These are phyloP conservation scores for Raillietiella orientalis DNA, from an alignment of 2,888 invertebrate species.

Conservation along the genomic window DNA sequence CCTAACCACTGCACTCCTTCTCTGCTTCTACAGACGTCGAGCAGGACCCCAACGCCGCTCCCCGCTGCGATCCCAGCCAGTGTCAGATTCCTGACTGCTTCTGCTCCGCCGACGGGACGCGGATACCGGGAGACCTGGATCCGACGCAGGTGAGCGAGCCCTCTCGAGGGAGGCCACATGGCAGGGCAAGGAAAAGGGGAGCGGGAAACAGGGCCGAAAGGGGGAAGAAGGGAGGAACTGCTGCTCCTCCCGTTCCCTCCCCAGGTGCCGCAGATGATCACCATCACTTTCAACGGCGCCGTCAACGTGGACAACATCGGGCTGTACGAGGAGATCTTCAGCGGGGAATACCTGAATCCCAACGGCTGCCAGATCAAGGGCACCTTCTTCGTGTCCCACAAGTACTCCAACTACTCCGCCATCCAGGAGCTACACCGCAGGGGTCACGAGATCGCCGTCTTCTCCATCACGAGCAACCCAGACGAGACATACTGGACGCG, in stretches of 20 bases:
- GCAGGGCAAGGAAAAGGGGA: too few species aligned
- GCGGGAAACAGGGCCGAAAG: too few species aligned
- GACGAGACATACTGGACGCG: slow-evolving; percentile 65
- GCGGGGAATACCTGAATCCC: slow-evolving; percentile 10
- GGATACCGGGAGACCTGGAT: slow-evolving; percentile 11
- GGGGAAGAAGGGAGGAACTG: too few species aligned
- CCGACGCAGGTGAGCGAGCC: too few species aligned
- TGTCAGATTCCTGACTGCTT: slow-evolving; percentile 12
- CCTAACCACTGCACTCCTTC: too few species aligned
- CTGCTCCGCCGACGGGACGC: slow-evolving; percentile 12
- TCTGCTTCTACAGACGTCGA: slow-evolving; percentile 9
- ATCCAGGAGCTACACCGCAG: slow-evolving; percentile 18
- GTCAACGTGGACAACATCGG: slow-evolving; percentile 13
- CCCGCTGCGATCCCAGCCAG: slow-evolving; percentile 10
- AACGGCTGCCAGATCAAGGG: slow-evolving; percentile 11
- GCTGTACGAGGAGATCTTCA: slow-evolving; percentile 11
- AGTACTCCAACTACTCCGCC: slow-evolving; percentile 12
- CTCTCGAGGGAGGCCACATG: too few species aligned
- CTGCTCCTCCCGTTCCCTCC: too few species aligned
- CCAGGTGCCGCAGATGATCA: slow-evolving; percentile 11
- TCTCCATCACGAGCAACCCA: slow-evolving; percentile 70
- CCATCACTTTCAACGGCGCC: slow-evolving; percentile 12
- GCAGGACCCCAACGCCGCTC: slow-evolving; percentile 11
- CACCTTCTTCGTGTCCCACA: slow-evolving; percentile 12
- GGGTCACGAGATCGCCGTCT: slow-evolving; percentile 69